A percentile compares a stretch with the other conserved stretches of the same genome.
Conservation (phyloP, 2,888 invertebrate species). For the Flexamia atlantica region DNA sequence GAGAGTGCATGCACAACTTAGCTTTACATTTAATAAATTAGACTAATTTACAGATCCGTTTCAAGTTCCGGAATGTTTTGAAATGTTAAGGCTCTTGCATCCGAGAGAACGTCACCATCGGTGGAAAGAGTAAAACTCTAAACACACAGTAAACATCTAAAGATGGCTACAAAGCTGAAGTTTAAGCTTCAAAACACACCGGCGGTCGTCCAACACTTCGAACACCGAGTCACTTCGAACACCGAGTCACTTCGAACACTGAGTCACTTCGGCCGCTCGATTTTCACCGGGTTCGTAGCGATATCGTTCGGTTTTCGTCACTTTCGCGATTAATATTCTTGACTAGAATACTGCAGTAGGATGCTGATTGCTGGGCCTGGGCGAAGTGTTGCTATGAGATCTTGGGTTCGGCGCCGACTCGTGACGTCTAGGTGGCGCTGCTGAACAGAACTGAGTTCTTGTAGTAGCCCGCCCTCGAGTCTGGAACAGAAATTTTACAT, state of each 20-base stretch:
- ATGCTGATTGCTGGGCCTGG: not conserved
- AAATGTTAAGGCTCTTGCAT: constrained; percentile 48
- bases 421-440: constrained; percentile 83
- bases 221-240: not conserved
- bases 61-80: constrained; percentile 52
- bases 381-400: constrained; percentile 49
- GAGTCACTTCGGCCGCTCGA: not conserved
- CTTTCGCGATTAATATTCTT: constrained; percentile 23
- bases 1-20: constrained; percentile 59
- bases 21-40: constrained; percentile 56
- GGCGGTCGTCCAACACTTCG: not conserved
- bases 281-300: not conserved
- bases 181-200: constrained; percentile 43
- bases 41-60: constrained; percentile 31
- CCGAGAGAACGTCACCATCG: not conserved
- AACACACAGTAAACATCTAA: constrained; percentile 49
- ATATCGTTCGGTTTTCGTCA: not conserved
- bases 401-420: constrained; percentile 18
- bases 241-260: not conserved
- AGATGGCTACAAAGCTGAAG: constrained; percentile 50
- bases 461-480: constrained; percentile 83
- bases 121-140: constrained; percentile 38
- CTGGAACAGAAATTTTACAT: constrained; percentile 73
- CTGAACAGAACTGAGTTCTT: constrained; percentile 94
- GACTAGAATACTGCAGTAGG: constrained; percentile 50